These are phyloP conservation scores for Ridgeia piscesae DNA, from an alignment of 1,140 invertebrate genomes.

Conservation along the genomic window DNA sequence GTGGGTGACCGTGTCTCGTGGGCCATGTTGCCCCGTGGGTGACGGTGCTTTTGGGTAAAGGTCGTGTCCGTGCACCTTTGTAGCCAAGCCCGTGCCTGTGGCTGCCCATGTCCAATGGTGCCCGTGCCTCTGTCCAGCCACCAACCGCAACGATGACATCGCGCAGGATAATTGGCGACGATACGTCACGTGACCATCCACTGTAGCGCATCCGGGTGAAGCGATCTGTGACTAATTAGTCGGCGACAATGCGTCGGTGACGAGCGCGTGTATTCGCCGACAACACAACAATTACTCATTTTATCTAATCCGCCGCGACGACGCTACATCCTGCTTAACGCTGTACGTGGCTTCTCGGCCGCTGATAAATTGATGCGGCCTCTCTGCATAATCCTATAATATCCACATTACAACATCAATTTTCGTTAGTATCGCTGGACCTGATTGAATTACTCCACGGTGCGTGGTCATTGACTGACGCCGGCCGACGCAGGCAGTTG, in stretches of 20 bases:
- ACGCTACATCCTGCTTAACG: neutral
- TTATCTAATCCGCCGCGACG: neutral
- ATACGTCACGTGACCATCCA: neutral
- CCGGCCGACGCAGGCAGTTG: neutral
- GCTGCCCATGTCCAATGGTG: neutral
- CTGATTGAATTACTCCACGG: neutral
- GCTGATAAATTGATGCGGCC: neutral
- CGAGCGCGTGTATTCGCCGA: neutral
- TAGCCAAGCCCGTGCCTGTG: too few species aligned
- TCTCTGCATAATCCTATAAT: slow-evolving; percentile 6
- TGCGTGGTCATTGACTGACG: neutral
- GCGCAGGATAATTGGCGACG: neutral
- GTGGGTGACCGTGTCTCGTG: too few species aligned
- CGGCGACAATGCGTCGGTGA: neutral
- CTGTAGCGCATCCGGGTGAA: neutral
- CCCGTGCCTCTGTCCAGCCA: too few species aligned
- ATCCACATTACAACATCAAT: neutral
- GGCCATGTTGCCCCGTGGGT: too few species aligned
- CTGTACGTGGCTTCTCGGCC: neutral
- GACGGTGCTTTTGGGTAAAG: too few species aligned
- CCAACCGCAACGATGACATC: neutral
- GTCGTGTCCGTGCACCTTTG: too few species aligned
- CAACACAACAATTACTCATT: neutral
- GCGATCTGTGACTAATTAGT: neutral
- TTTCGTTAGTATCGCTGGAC: neutral